Conservation (phyloP, 1,140 invertebrate species). For the Drosophila kikkawai region DNA sequence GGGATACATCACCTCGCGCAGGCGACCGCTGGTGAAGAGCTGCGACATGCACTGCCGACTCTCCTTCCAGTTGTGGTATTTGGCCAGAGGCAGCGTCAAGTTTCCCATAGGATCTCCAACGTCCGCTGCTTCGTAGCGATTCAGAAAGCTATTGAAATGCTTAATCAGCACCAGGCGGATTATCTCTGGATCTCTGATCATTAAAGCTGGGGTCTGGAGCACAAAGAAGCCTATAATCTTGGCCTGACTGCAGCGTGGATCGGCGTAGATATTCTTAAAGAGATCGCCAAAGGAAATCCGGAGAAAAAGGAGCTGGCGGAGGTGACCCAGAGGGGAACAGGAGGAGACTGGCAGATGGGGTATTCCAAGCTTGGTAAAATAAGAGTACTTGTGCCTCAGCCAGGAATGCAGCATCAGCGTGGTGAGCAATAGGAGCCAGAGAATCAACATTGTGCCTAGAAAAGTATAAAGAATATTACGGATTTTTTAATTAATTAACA, state of each 20-base stretch:
- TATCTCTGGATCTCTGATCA: slow-evolving; percentile 86
- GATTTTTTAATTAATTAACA: background rate
- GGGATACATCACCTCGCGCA: slow-evolving; percentile 86
- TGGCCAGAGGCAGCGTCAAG: slow-evolving; percentile 74
- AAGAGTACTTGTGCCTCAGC: slow-evolving; percentile 52
- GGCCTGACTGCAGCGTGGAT: slow-evolving; percentile 19
- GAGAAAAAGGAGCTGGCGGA: slow-evolving; percentile 58
- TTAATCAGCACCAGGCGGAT: slow-evolving; percentile 86
- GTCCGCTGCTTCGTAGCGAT: slow-evolving; percentile 85
- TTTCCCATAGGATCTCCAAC: slow-evolving; percentile 63
- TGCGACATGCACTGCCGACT: slow-evolving; percentile 86
- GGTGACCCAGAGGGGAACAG: slow-evolving; percentile 69
- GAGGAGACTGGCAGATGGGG: slow-evolving; percentile 44
- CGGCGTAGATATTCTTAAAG: slow-evolving; percentile 67
- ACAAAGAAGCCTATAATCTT: slow-evolving; percentile 84
- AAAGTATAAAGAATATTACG: background rate
- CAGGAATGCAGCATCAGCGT: slow-evolving; percentile 32
- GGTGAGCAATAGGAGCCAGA: slow-evolving; percentile 27
- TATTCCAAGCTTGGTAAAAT: slow-evolving; percentile 55
- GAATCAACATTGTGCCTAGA: slow-evolving; percentile 1
- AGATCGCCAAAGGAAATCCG: slow-evolving; percentile 73
- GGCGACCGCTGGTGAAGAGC: slow-evolving; percentile 86
- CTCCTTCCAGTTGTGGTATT: slow-evolving; percentile 85
- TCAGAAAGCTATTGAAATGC: slow-evolving; percentile 84
- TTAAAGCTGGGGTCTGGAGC: slow-evolving; percentile 84